Evolutionary conservation across 1,140 invertebrate genomes (phyloP).

Genomic region (Aphaenogaster ashmeadi): DNA sequence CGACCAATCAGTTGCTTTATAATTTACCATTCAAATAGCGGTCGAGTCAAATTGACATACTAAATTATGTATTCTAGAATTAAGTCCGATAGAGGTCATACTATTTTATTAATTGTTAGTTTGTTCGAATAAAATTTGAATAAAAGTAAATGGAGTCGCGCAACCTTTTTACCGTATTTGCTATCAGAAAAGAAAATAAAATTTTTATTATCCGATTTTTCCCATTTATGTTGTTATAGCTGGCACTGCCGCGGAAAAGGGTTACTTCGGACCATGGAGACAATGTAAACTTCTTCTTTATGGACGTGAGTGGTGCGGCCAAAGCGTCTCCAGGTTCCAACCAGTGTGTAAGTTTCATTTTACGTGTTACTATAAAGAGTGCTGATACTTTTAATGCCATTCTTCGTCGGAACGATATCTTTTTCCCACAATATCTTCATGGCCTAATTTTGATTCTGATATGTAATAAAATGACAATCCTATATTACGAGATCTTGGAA

Average conservation of each 20-base stretch:
- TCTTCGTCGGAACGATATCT: neutral
- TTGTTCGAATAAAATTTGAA: neutral
- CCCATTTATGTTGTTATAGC: constrained; percentile 86
- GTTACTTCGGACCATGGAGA: constrained; percentile 95
- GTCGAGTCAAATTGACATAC: neutral
- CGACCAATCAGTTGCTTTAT: neutral
- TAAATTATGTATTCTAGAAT: constrained; percentile 32
- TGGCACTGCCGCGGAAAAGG: constrained; percentile 89
- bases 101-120: constrained; percentile 12
- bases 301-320: constrained; percentile 93
- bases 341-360: constrained; percentile 90
- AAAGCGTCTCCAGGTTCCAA: constrained; percentile 92
- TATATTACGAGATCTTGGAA: neutral
- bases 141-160: neutral
- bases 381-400: neutral
- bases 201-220: neutral
- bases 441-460: neutral
- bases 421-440: neutral
- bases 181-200: neutral
- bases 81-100: neutral
- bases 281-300: constrained; percentile 93
- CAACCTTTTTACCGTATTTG: neutral
- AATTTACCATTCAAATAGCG: constrained; percentile 24
- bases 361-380: neutral
- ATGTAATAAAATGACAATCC: neutral